phyloP scores from a whole-genome alignment of 30 jellyfish, hydroid and myxozoan genomes.

The Phacellophora camtschatica region DNA sequence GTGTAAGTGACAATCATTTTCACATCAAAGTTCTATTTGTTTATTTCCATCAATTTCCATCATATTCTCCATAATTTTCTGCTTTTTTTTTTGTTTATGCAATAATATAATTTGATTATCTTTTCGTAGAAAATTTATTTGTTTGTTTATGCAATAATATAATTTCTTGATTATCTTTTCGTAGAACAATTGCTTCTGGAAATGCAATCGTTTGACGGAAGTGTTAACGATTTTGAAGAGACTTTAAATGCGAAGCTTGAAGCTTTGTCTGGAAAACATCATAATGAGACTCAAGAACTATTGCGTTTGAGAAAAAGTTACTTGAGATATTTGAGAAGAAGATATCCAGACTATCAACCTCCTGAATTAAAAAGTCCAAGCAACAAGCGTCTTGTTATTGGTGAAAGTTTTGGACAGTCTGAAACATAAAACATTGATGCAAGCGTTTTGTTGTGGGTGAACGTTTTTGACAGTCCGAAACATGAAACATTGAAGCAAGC shows the following conservation, averaged over 20 bases:
- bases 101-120: not conserved
- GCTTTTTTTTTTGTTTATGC: too few relatives aligned
- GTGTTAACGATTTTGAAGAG: slow-evolving; percentile 14
- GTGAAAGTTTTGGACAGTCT: not conserved
- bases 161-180: not conserved
- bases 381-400: not conserved
- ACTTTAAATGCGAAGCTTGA: slow-evolving; percentile 5
- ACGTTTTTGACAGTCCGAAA: too few relatives aligned
- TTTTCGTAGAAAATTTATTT: not conserved
- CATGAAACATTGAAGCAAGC: too few relatives aligned
- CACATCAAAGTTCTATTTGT: too few relatives aligned
- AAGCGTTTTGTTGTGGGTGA: too few relatives aligned
- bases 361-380: not conserved
- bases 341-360: not conserved
- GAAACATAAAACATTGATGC: too few relatives aligned
- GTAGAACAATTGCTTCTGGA: slow-evolving; percentile 2
- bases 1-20: too few relatives aligned
- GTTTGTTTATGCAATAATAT: not conserved
- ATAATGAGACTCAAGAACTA: slow-evolving; percentile 12
- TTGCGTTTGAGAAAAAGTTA: slow-evolving; percentile 27
- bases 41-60: too few relatives aligned
- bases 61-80: too few relatives aligned
- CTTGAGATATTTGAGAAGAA: slow-evolving; percentile 16
- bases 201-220: slow-evolving; percentile 10
- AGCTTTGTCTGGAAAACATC: not conserved